A percentile compares a stretch with the other conserved stretches of the same genome.
Evolutionary conservation across 2,797 vertebrate genomes (phyloP).

Genomic region (Emydoidea blandingii): DNA sequence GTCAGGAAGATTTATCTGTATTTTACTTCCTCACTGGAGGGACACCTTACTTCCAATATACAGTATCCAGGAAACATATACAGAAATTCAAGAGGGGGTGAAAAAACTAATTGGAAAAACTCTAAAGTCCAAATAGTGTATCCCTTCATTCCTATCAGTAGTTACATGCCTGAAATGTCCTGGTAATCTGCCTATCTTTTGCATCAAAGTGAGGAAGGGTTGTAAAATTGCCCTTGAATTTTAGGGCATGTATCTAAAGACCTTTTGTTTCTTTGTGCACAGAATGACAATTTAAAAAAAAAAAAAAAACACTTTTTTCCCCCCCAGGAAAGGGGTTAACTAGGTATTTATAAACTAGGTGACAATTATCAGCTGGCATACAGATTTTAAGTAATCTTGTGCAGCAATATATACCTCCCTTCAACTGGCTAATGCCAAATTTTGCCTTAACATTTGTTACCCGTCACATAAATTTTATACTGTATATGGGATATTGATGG

Average conservation of each 20-base stretch:
- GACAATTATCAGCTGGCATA: not conserved
- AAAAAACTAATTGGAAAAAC: not conserved
- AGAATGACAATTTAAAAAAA: not conserved
- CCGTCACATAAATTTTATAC: not conserved
- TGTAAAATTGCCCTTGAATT: not conserved
- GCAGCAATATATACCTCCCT: not conserved
- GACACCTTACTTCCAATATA: not conserved
- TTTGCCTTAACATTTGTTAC: not conserved
- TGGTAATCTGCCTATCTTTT: not conserved
- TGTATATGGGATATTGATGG: not conserved
- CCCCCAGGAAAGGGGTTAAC: no score
- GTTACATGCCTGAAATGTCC: not conserved
- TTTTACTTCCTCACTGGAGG: not conserved
- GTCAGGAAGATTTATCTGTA: not conserved
- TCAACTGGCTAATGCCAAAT: not conserved
- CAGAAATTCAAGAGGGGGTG: not conserved
- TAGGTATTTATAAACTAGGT: not conserved
- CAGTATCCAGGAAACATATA: not conserved
- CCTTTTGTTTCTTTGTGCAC: not conserved
- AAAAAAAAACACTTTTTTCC: no score
- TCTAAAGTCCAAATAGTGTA: not conserved
- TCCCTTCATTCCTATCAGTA: not conserved
- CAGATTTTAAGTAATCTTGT: not conserved
- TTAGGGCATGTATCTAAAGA: not conserved
- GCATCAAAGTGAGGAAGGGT: not conserved